These are phyloP conservation scores for Pelecanus crispus DNA, from an alignment of 2,113 vertebrate genomes.

Conservation along the genomic window DNA sequence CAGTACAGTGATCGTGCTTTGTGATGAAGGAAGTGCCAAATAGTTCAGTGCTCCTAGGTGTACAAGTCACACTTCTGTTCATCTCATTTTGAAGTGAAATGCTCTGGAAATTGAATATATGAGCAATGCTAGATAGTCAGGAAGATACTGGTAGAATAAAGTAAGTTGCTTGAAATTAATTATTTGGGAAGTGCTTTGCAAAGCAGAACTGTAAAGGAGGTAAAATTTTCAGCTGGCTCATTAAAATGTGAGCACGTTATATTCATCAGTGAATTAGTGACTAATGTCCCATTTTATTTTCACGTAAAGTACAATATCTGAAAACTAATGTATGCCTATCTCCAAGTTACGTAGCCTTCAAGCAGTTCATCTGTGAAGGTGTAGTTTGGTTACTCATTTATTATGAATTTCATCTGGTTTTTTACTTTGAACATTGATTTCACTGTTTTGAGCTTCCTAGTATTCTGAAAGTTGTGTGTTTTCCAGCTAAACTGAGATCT, in stretches of 20 bases:
- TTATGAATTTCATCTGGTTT: background rate
- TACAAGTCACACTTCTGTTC: constrained; percentile 15
- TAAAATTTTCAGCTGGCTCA: constrained; percentile 7
- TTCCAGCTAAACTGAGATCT: background rate
- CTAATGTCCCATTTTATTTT: constrained; percentile 40
- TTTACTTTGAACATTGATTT: background rate
- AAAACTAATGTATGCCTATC: background rate
- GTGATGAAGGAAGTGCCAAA: constrained; percentile 24
- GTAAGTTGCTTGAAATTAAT: constrained; percentile 53
- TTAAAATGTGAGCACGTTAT: background rate
- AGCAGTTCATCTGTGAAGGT: background rate
- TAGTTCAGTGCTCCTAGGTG: background rate
- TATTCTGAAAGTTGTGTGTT: background rate
- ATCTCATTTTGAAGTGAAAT: constrained; percentile 37
- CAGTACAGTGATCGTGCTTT: background rate
- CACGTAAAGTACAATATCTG: background rate
- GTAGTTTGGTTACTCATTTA: background rate
- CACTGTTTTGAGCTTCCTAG: background rate
- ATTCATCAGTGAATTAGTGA: constrained; percentile 32
- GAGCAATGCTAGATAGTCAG: constrained; percentile 8
- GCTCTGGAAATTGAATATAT: constrained; percentile 40
- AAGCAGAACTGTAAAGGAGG: constrained; percentile 22
- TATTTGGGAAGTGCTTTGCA: constrained; percentile 30
- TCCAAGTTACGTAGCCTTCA: background rate
- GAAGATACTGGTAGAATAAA: constrained; percentile 16